These are phyloP conservation scores for Parauchenoglanis ngamensis DNA, from an alignment of 2,797 vertebrate species.

Conservation along the genomic window DNA sequence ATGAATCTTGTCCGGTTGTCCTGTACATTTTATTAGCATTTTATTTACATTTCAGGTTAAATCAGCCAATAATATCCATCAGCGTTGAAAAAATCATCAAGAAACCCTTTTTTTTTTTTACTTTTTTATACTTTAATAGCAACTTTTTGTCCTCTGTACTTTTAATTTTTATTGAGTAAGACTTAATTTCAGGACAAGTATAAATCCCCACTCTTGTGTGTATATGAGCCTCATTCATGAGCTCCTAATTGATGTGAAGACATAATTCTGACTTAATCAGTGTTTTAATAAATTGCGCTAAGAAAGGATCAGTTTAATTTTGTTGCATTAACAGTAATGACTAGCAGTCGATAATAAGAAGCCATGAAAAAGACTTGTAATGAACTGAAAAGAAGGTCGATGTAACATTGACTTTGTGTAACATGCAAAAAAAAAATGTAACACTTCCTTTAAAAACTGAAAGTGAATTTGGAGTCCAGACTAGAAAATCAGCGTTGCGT, in stretches of 20 bases:
- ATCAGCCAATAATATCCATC: too few species aligned
- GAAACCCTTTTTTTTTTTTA: too few species aligned
- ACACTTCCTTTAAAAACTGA: not conserved
- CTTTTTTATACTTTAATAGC: too few species aligned
- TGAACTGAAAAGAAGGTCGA: not conserved
- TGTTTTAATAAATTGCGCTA: not conserved
- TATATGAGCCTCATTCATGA: not conserved
- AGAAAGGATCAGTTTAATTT: not conserved
- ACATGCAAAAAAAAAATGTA: not conserved
- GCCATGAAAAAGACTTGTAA: not conserved
- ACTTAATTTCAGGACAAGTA: not conserved
- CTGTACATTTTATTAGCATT: too few species aligned
- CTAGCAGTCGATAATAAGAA: not conserved
- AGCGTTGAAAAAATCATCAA: too few species aligned
- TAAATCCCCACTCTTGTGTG: too few species aligned
- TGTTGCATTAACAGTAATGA: not conserved
- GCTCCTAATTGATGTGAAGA: not conserved
- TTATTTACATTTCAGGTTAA: too few species aligned
- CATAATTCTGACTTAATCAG: not conserved
- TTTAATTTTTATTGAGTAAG: not conserved
- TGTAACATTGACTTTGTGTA: not conserved
- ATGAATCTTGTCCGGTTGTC: too few species aligned
- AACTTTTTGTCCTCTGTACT: not conserved
- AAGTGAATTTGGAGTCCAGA: not conserved
- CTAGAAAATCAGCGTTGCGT: not conserved